phyloP scores from a whole-genome alignment of 2,888 invertebrate species.

The Drosophila mimica region DNA sequence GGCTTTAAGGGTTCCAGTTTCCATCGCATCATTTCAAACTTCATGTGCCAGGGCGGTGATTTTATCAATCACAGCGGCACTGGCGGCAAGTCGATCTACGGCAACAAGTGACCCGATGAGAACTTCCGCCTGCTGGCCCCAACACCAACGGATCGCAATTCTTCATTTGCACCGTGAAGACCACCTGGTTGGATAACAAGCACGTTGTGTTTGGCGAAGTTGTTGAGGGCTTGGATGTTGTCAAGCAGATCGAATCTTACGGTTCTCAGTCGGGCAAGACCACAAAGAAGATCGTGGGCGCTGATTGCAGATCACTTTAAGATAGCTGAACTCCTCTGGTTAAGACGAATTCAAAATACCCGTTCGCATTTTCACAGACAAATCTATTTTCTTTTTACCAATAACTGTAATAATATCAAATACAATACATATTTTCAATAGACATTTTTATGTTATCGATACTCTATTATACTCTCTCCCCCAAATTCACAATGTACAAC shows the following conservation, averaged over 20 bases:
- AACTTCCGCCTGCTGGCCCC: conserved; percentile 97
- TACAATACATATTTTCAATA: conserved; percentile 75
- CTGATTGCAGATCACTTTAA: conserved; percentile 92
- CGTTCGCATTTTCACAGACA: conserved; percentile 66
- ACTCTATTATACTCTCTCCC: conserved; percentile 18
- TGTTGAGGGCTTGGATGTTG: conserved; percentile 95
- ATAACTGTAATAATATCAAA: conserved; percentile 74
- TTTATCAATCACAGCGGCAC: conserved; percentile 98
- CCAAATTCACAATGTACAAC: conserved; percentile 35
- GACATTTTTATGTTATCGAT: conserved; percentile 42
- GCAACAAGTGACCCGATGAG: conserved; percentile 97
- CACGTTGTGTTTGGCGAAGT: conserved; percentile 98
- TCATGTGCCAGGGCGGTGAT: conserved; percentile 99
- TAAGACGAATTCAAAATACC: conserved; percentile 63
- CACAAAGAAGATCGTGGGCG: conserved; percentile 91
- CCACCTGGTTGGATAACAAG: conserved; percentile 96
- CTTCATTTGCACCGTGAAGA: conserved; percentile 97
- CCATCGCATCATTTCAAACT: conserved; percentile 98
- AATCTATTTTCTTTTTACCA: conserved; percentile 62
- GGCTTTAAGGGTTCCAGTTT: conserved; percentile 97
- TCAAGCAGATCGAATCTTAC: conserved; percentile 92
- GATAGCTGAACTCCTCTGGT: conserved; percentile 46
- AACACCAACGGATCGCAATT: conserved; percentile 99
- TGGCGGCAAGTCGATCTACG: conserved; percentile 98
- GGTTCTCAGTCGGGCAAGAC: conserved; percentile 95